phyloP scores from a whole-genome alignment of 2,113 vertebrate species.

The Boulengeromyrus knoepffleri region DNA sequence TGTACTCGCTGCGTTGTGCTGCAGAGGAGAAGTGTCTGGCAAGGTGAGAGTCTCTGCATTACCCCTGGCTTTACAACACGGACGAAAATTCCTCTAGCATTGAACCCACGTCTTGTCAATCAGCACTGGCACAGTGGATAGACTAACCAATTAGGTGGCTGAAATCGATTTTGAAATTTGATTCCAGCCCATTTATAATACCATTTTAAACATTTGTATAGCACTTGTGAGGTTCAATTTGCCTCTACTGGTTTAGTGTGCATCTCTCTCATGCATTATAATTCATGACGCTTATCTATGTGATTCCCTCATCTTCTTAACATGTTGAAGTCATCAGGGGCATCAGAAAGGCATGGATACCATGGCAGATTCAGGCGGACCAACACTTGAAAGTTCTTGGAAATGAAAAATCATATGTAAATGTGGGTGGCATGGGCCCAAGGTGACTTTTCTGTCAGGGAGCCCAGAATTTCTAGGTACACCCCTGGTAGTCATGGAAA shows the following conservation, averaged over 20 bases:
- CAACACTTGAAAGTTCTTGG: not conserved
- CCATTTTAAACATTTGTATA: not conserved
- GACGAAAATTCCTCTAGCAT: not conserved
- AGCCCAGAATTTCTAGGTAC: not conserved
- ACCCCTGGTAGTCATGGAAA: slow-evolving; percentile 42
- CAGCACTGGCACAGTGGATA: not conserved
- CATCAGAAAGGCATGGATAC: not conserved
- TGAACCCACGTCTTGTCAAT: not conserved
- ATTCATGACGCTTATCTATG: not conserved
- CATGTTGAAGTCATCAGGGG: slow-evolving; percentile 29
- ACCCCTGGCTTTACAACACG: not conserved
- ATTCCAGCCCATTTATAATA: not conserved
- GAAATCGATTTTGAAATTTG: not conserved
- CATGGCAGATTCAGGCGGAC: not conserved
- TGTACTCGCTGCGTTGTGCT: slow-evolving; percentile 90
- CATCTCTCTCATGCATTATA: not conserved
- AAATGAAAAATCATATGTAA: not conserved
- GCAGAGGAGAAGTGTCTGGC: slow-evolving; percentile 90
- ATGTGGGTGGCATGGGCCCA: not conserved
- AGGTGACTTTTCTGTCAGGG: not conserved
- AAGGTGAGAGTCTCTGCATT: slow-evolving; percentile 64
- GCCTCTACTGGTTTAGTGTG: not conserved
- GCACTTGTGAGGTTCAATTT: not conserved
- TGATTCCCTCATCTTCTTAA: slow-evolving; percentile 53
- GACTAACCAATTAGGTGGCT: not conserved